Conservation (phyloP, 2,113 vertebrate species). For the Xiphophorus couchianus region DNA sequence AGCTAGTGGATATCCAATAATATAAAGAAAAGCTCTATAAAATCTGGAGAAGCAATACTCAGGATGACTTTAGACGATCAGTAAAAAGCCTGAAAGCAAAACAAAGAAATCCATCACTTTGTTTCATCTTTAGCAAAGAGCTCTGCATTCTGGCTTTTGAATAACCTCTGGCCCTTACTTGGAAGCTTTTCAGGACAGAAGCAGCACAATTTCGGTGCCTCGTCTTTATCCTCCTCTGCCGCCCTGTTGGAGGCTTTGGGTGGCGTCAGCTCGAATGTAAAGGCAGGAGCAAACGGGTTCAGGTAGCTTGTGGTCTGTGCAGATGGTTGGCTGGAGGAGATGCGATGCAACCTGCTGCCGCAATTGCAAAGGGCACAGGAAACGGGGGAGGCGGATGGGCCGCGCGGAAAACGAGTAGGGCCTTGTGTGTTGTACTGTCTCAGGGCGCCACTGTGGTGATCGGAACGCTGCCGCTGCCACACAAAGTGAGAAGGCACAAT, state of each 20-base stretch:
- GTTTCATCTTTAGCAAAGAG: too few relatives aligned
- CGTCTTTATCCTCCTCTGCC: neutral
- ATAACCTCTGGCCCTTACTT: slow-evolving; percentile 37
- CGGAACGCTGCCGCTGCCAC: slow-evolving; percentile 89
- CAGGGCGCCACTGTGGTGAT: slow-evolving; percentile 88
- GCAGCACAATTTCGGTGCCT: slow-evolving; percentile 8
- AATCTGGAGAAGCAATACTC: too few relatives aligned
- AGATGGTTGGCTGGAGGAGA: slow-evolving; percentile 16
- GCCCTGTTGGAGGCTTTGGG: slow-evolving; percentile 10
- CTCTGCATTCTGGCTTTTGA: too few relatives aligned
- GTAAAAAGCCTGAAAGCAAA: too few relatives aligned
- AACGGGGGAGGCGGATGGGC: slow-evolving; percentile 82
- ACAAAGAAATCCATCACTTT: too few relatives aligned
- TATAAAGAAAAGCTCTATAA: too few relatives aligned
- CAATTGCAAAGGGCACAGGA: slow-evolving; percentile 85
- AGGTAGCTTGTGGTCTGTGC: slow-evolving; percentile 3
- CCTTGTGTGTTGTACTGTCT: slow-evolving; percentile 77
- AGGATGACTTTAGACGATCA: too few relatives aligned
- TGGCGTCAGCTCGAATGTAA: slow-evolving; percentile 57
- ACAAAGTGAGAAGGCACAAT: slow-evolving; percentile 89
- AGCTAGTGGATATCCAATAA: too few relatives aligned
- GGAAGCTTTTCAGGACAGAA: slow-evolving; percentile 31
- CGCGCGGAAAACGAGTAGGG: slow-evolving; percentile 75
- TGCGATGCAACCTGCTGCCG: neutral
- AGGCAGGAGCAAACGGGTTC: neutral